phyloP scores from a whole-genome alignment of 2,797 vertebrate species.

The Sebastes vulpes region DNA sequence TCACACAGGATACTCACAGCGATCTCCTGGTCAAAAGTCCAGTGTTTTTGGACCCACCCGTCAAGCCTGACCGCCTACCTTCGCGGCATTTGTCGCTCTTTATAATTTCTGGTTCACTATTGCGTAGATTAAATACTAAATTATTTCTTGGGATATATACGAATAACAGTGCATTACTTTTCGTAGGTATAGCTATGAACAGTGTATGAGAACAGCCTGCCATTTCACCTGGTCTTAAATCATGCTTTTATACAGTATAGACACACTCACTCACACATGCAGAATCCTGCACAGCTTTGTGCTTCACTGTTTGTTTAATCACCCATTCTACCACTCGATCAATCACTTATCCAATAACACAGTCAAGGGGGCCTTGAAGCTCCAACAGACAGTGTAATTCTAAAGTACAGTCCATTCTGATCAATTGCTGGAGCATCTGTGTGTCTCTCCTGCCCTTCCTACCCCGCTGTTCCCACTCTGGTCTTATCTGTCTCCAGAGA shows the following conservation, averaged over 20 bases:
- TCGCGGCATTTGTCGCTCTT: too few relatives aligned
- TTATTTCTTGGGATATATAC: not conserved
- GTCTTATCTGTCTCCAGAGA: constrained; percentile 60
- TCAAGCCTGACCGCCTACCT: too few relatives aligned
- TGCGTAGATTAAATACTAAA: not conserved
- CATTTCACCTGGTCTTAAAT: not conserved
- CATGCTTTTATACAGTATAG: not conserved
- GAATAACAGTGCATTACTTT: not conserved
- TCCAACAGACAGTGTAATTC: constrained; percentile 17
- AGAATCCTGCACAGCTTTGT: constrained; percentile 5
- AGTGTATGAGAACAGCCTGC: not conserved
- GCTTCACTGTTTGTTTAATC: constrained; percentile 34
- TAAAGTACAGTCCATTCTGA: constrained; percentile 48
- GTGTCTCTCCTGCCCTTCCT: constrained; percentile 54
- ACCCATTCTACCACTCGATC: constrained; percentile 22
- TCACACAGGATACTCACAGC: too few relatives aligned
- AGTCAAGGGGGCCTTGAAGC: constrained; percentile 23
- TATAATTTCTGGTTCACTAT: not conserved
- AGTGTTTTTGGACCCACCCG: too few relatives aligned
- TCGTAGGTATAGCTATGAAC: not conserved
- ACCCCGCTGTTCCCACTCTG: constrained; percentile 23
- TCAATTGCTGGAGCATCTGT: constrained; percentile 39
- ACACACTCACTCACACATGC: not conserved
- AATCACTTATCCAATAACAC: constrained; percentile 38
- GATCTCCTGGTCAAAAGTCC: too few relatives aligned